Conservation (phyloP, 2,888 invertebrate species). For the Campoplex nolae region DNA sequence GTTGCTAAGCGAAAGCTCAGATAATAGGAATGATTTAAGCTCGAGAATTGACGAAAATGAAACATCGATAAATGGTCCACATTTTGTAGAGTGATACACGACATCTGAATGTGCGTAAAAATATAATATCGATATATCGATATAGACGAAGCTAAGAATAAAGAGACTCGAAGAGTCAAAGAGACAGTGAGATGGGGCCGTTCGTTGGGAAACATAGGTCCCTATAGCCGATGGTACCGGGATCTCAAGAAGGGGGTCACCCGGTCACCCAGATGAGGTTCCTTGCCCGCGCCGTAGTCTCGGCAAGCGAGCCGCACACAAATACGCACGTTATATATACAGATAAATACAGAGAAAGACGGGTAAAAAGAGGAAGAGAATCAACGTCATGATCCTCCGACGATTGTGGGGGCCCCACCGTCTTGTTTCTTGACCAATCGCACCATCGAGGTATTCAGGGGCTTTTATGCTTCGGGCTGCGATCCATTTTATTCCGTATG, state of each 20-base stretch:
- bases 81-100: not conserved
- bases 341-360: conserved; percentile 26
- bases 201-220: conserved; percentile 69
- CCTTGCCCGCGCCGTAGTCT: conserved; percentile 77
- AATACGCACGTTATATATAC: not conserved
- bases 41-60: not conserved
- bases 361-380: conserved; percentile 6
- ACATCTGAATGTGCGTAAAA: not conserved
- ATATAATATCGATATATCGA: not conserved
- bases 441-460: conserved; percentile 40
- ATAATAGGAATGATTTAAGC: not conserved
- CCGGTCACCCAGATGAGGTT: conserved; percentile 84
- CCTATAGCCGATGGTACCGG: conserved; percentile 73
- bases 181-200: conserved; percentile 52
- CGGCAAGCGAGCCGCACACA: conserved; percentile 23
- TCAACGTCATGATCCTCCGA: conserved; percentile 65
- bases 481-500: conserved; percentile 46
- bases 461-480: conserved; percentile 23
- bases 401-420: conserved; percentile 61
- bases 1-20: not conserved
- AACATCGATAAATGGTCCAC: not conserved
- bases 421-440: conserved; percentile 67
- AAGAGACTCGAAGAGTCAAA: conserved; percentile 20
- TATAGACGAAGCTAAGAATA: conserved; percentile 7
- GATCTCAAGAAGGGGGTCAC: conserved; percentile 80